A percentile compares a stretch with the other conserved stretches of the same genome.
Conservation (phyloP, 2,797 vertebrate genomes). For the Acipenser oxyrinchus region DNA sequence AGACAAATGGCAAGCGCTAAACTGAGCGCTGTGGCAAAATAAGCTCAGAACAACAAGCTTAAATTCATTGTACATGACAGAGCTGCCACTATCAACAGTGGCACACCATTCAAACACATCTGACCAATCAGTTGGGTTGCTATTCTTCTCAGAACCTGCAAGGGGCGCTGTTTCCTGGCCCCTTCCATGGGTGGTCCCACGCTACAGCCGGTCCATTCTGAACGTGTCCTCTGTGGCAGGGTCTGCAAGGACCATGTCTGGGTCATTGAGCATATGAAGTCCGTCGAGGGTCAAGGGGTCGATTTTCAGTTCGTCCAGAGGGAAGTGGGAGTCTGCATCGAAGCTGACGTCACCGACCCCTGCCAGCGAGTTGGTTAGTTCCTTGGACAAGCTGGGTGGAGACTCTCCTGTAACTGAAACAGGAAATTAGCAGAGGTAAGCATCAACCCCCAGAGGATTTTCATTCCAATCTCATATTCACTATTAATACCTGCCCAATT, state of each 20-base stretch:
- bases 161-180: slow-evolving; percentile 34
- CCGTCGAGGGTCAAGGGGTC: slow-evolving; percentile 95
- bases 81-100: slow-evolving; percentile 47
- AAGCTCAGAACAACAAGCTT: slow-evolving; percentile 73
- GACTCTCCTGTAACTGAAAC: slow-evolving; percentile 65
- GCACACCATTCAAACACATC: slow-evolving; percentile 29
- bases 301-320: slow-evolving; percentile 96
- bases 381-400: slow-evolving; percentile 96
- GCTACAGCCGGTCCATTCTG: slow-evolving; percentile 95
- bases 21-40: slow-evolving; percentile 61
- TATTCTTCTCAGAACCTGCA: slow-evolving; percentile 22
- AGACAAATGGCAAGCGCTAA: slow-evolving; percentile 56
- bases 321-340: slow-evolving; percentile 92
- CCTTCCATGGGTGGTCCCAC: slow-evolving; percentile 13
- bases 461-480: too few species aligned
- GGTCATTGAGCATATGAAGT: slow-evolving; percentile 96
- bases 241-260: slow-evolving; percentile 94
- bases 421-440: too few species aligned
- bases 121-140: slow-evolving; percentile 28
- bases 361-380: slow-evolving; percentile 85
- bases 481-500: too few species aligned
- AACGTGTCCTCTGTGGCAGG: slow-evolving; percentile 97
- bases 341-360: slow-evolving; percentile 90
- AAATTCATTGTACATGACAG: slow-evolving; percentile 59
- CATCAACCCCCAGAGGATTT: too few species aligned